Evolutionary conservation across 2,113 vertebrate species (phyloP), one percentile per base, ranked within the genome.

Genomic region (Mustela nigripes): DNA sequence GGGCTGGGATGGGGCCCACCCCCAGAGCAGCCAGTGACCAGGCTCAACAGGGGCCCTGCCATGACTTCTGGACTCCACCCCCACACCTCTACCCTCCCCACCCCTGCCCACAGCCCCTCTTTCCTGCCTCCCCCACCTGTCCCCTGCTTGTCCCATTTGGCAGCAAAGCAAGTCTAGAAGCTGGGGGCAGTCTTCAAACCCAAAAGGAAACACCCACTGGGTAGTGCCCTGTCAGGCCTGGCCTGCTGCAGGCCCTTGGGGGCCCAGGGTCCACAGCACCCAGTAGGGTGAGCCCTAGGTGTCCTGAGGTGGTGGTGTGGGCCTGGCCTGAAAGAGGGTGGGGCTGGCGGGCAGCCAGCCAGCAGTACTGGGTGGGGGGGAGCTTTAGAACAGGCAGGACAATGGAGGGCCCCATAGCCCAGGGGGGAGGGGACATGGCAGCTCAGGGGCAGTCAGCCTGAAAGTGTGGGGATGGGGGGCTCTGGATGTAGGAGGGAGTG

Each of bases 131-230:
- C 12, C 58, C n/a, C 21, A 18, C 67, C 67, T 19, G 16, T 9
- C 24, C 45, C 81, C 50, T 31, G 19, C 80, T 50, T 16, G 21
- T 50, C 67, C 79, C 78, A 58, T 95, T 19, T 6, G 56, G 39
- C 45, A 89, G 74, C 80, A 95, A 78, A 96, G 53, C 82, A 69
- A 93, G 91, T 21, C 48, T 48, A 69, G 67, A 83, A 86, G 76
- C 56, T 9, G 11, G 74, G 58, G 63, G 48, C 58, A 80, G 48
- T 81, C 42, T 96, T 69, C 89, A 84, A 85, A 62, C 63, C 88
- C 58, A 65, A 71, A 76, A 31, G 58, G 60, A 53, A 86, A 91
- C 62, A n/a, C 48, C 71, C 74, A 42, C 26, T 36, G 53, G 45
- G 36, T 56, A 56, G 69, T 48, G 33, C n/a, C 19, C 7, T 85